Percentiles rank a stretch among this genome's conserved stretches.
phyloP scores from a whole-genome alignment of 2,888 invertebrate species.

The Flabesymbios commensalis region DNA sequence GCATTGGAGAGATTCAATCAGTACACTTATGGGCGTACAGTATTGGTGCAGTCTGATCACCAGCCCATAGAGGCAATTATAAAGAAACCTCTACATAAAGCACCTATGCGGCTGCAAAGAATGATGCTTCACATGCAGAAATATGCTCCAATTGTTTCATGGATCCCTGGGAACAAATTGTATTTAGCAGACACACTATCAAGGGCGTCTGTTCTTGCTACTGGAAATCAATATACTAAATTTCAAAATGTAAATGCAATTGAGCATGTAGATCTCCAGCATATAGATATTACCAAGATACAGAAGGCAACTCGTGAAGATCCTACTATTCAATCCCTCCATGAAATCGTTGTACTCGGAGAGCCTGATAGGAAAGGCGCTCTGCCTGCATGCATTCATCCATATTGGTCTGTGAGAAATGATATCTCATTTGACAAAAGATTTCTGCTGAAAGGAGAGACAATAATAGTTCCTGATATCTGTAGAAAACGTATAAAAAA shows the following conservation, averaged over 20 bases:
- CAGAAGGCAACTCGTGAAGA: too few relatives aligned
- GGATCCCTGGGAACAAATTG: conserved; percentile 21
- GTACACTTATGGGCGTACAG: conserved; percentile 15
- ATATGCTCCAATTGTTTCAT: conserved; percentile 8
- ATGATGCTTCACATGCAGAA: conserved; percentile 10
- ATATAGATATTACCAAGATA: too few relatives aligned
- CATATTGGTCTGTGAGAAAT: neutral
- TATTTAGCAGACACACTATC: conserved; percentile 25
- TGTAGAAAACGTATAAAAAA: neutral
- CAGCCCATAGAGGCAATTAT: conserved; percentile 15
- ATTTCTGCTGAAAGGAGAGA: neutral
- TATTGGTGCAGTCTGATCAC: conserved; percentile 20
- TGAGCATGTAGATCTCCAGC: too few relatives aligned
- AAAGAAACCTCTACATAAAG: conserved; percentile 13
- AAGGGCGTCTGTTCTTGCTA: too few relatives aligned
- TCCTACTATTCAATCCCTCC: too few relatives aligned
- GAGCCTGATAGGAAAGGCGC: too few relatives aligned
- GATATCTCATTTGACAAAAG: neutral
- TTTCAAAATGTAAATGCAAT: too few relatives aligned
- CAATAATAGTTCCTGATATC: neutral
- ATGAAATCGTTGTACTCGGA: too few relatives aligned
- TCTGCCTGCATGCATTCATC: neutral
- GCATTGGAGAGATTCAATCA: conserved; percentile 17
- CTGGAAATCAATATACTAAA: too few relatives aligned
- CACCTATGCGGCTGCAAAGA: conserved; percentile 20